phyloP scores from a whole-genome alignment of 2,113 vertebrate species.

The Leptocoma aspasia region DNA sequence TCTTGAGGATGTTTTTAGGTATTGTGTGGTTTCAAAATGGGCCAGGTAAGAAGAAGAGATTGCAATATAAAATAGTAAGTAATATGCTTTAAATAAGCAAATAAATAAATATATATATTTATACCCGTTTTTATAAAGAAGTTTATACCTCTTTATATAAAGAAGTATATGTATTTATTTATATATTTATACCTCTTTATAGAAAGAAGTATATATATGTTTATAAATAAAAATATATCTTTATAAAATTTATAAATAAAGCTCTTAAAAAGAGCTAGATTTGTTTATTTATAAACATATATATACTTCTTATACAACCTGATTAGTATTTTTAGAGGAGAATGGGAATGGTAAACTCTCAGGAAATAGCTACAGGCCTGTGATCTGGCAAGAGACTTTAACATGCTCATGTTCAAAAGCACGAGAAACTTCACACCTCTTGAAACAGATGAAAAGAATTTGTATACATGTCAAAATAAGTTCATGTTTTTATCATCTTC shows the following conservation, averaged over 20 bases:
- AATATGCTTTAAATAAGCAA: not conserved
- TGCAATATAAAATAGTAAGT: not conserved
- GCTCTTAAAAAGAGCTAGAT: not conserved
- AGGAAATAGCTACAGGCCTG: not conserved
- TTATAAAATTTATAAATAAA: too few species aligned
- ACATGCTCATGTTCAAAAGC: not conserved
- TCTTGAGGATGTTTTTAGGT: not conserved
- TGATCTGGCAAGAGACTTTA: not conserved
- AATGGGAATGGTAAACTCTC: not conserved
- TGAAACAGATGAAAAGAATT: not conserved
- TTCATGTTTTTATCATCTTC: not conserved
- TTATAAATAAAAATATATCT: too few species aligned
- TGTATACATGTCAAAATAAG: not conserved
- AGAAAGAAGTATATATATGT: too few species aligned
- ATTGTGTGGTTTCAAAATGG: not conserved
- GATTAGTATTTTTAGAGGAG: not conserved
- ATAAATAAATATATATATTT: too few species aligned
- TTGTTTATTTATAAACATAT: not conserved
- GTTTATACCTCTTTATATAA: too few species aligned
- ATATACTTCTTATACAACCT: not conserved
- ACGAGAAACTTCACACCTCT: not conserved
- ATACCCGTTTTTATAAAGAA: too few species aligned
- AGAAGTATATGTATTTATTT: too few species aligned
- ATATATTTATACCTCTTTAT: too few species aligned
- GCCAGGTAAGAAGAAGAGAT: accelerated